A percentile compares a stretch with the other conserved stretches of the same genome.
phyloP scores from a whole-genome alignment of 2,888 invertebrate species.

The Trichogramma evanescens region DNA sequence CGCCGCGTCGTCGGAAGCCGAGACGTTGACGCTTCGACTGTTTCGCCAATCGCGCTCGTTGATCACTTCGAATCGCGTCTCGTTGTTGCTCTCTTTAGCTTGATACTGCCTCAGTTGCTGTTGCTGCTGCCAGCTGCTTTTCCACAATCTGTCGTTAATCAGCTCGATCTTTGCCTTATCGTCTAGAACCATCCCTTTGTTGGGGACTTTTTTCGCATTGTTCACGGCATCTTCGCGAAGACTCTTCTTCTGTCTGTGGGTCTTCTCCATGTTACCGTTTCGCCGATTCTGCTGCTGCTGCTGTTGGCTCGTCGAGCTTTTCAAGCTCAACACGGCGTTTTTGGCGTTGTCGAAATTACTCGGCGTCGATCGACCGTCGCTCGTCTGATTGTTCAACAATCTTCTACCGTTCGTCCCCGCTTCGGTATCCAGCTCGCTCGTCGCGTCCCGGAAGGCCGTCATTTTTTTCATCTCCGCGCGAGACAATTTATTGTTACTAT shows the following conservation, averaged over 20 bases:
- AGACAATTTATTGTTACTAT: constrained; percentile 10
- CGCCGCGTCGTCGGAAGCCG: constrained; percentile 31
- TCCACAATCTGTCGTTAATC: constrained; percentile 42
- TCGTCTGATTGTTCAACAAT: too few relatives aligned
- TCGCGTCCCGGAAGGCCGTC: not conserved
- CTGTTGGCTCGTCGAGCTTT: too few relatives aligned
- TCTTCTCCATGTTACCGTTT: too few relatives aligned
- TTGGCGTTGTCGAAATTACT: too few relatives aligned
- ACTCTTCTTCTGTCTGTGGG: too few relatives aligned
- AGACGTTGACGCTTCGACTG: constrained; percentile 33
- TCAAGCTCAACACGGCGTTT: too few relatives aligned
- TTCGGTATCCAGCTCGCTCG: too few relatives aligned
- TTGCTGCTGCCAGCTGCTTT: constrained; percentile 38
- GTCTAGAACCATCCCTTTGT: constrained; percentile 4
- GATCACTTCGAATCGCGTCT: constrained; percentile 38
- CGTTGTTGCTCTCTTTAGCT: constrained; percentile 22
- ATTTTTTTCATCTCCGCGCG: constrained; percentile 21
- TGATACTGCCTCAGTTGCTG: constrained; percentile 12
- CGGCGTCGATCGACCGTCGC: too few relatives aligned
- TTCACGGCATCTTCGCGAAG: too few relatives aligned
- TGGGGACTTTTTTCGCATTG: too few relatives aligned
- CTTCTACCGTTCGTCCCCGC: too few relatives aligned
- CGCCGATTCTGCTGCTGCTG: too few relatives aligned
- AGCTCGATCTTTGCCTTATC: constrained; percentile 35
- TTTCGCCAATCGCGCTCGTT: constrained; percentile 42